Conservation (phyloP, 2,113 vertebrate species). For the Suricata suricatta region DNA sequence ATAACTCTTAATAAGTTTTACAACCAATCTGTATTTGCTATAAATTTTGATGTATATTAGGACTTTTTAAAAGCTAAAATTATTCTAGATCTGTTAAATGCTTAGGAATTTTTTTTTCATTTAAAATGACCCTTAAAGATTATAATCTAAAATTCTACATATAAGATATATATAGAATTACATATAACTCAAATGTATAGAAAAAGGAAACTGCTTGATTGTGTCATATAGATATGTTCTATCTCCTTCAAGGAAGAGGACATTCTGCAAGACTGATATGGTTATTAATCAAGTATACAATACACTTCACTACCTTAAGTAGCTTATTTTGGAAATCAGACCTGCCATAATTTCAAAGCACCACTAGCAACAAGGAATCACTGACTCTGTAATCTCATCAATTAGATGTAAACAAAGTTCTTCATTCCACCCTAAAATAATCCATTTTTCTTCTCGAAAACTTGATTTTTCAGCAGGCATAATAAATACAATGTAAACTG, state of each 20-base stretch:
- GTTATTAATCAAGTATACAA: conserved; percentile 31
- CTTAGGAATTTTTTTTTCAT: not conserved
- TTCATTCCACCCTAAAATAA: conserved; percentile 33
- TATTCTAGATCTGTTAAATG: conserved; percentile 44
- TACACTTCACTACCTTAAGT: not conserved
- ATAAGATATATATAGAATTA: conserved; percentile 40
- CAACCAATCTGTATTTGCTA: conserved; percentile 57
- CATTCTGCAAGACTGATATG: conserved; percentile 10
- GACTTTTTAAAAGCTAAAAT: conserved; percentile 46
- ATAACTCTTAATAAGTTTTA: conserved; percentile 47
- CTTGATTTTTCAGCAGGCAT: conserved; percentile 62
- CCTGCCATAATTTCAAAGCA: conserved; percentile 47
- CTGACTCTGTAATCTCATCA: conserved; percentile 36
- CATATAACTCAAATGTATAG: conserved; percentile 28
- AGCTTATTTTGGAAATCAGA: conserved; percentile 23
- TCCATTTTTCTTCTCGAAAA: conserved; percentile 43
- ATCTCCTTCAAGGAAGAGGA: conserved; percentile 47
- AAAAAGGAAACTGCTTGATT: conserved; percentile 33
- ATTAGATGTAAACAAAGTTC: conserved; percentile 53
- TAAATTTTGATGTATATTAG: conserved; percentile 16
- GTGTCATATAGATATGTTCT: conserved; percentile 27
- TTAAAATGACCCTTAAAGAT: not conserved
- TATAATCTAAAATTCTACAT: conserved; percentile 25
- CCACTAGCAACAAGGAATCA: conserved; percentile 34
- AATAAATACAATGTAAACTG: conserved; percentile 65